Conservation (phyloP, 2,113 vertebrate genomes). For the Oostethus manadensis region DNA sequence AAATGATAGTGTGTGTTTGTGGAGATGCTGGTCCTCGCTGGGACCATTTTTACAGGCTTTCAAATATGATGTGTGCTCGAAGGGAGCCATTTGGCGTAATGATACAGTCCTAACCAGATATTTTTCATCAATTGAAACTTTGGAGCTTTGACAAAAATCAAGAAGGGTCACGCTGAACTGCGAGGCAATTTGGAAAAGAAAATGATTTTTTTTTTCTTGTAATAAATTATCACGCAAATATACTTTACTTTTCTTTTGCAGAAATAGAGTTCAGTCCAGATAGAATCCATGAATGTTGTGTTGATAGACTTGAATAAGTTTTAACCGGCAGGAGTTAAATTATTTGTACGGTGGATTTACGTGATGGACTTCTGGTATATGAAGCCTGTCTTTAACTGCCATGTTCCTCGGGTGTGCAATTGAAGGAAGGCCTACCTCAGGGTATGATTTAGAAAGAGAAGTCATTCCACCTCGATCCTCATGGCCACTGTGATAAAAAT, state of each 20-base stretch:
- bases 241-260: slow-evolving; percentile 25
- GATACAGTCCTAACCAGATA: slow-evolving; percentile 66
- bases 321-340: slow-evolving; percentile 14
- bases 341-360: slow-evolving; percentile 27
- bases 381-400: slow-evolving; percentile 29
- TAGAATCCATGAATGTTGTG: slow-evolving; percentile 30
- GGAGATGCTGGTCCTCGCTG: slow-evolving; percentile 30
- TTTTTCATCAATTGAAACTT: slow-evolving; percentile 68
- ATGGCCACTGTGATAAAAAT: slow-evolving; percentile 60
- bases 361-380: slow-evolving; percentile 27
- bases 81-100: slow-evolving; percentile 67
- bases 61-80: slow-evolving; percentile 54
- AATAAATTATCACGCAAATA: slow-evolving; percentile 49
- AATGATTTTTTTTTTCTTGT: slow-evolving; percentile 26
- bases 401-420: slow-evolving; percentile 47
- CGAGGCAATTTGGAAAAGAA: slow-evolving; percentile 54
- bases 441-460: slow-evolving; percentile 63
- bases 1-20: slow-evolving; percentile 65
- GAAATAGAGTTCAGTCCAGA: slow-evolving; percentile 55
- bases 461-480: slow-evolving; percentile 54
- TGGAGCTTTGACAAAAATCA: slow-evolving; percentile 45
- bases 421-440: slow-evolving; percentile 50
- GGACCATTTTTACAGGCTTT: slow-evolving; percentile 29
- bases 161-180: slow-evolving; percentile 32
- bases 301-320: slow-evolving; percentile 23